Evolutionary conservation across 2,888 invertebrate genomes (phyloP).

Genomic region (Acanthosepion esculentum): DNA sequence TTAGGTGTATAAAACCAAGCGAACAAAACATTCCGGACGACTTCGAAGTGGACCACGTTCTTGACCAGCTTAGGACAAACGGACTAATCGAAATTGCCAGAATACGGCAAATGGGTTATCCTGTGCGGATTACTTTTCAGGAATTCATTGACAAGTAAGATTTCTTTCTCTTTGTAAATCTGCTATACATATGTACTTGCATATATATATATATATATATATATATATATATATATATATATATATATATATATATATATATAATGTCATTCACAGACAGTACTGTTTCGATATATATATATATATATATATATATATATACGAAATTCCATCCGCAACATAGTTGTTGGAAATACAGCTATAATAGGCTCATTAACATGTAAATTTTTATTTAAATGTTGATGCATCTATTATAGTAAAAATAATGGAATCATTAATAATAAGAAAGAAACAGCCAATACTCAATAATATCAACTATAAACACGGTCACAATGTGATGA

Average conservation of each 20-base stretch:
- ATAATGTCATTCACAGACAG: too few species aligned
- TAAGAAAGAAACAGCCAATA: too few species aligned
- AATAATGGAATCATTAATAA: too few species aligned
- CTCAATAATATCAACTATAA: too few species aligned
- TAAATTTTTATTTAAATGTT: too few species aligned
- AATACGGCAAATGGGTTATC: slow-evolving; percentile 70
- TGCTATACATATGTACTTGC: background rate
- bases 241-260: background rate
- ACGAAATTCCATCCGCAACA: background rate
- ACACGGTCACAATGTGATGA: too few species aligned
- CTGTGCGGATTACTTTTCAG: slow-evolving; percentile 64
- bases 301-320: background rate
- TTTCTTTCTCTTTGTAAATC: background rate
- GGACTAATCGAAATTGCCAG: slow-evolving; percentile 72
- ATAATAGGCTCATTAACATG: background rate
- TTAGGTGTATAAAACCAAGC: slow-evolving; percentile 70
- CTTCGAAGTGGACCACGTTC: slow-evolving; percentile 64
- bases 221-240: too few species aligned
- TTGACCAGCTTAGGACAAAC: slow-evolving; percentile 69
- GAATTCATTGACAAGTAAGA: slow-evolving; percentile 66
- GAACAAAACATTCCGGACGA: slow-evolving; percentile 57
- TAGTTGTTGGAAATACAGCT: too few species aligned
- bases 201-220: background rate
- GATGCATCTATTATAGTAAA: too few species aligned
- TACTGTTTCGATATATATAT: too few species aligned